phyloP scores from a whole-genome alignment of 2,888 invertebrate genomes.

The Temnothorax rugatulus region DNA sequence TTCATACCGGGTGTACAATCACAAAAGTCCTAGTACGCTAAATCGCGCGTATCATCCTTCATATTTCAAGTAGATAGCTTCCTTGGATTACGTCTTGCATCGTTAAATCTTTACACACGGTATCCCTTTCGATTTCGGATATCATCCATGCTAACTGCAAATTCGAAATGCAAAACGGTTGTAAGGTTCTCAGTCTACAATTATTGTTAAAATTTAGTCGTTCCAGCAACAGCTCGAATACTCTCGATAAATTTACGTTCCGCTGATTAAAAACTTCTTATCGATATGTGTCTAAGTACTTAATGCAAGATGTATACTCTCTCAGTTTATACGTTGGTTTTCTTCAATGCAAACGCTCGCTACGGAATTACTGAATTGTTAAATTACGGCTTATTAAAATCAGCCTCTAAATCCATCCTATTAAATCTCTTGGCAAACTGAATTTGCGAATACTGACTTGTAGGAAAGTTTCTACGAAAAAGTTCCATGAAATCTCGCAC shows the following conservation, averaged over 20 bases:
- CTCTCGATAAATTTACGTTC: not conserved
- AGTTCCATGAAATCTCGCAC: not conserved
- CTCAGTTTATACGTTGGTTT: slow-evolving; percentile 1
- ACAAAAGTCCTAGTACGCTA: not conserved
- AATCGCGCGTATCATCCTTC: slow-evolving; percentile 3
- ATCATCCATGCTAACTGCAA: slow-evolving; percentile 13
- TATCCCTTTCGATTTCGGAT: not conserved
- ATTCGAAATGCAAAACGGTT: not conserved
- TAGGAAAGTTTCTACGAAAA: not conserved
- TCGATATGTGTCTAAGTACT: slow-evolving; percentile 37
- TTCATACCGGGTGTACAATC: not conserved
- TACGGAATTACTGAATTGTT: not conserved
- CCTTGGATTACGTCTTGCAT: slow-evolving; percentile 10
- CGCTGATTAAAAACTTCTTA: slow-evolving; percentile 17
- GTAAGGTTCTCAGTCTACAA: slow-evolving; percentile 6
- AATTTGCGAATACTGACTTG: slow-evolving; percentile 8
- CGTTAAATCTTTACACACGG: not conserved
- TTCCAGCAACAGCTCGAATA: slow-evolving; percentile 3
- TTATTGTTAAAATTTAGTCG: slow-evolving; percentile 22
- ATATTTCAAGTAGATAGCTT: slow-evolving; percentile 22
- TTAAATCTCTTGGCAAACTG: slow-evolving; percentile 8
- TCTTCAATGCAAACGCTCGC: not conserved
- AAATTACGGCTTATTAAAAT: slow-evolving; percentile 20
- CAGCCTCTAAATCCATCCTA: not conserved
- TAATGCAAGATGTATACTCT: slow-evolving; percentile 8